Evolutionary conservation across 2,113 vertebrate species (phyloP), one percentile per base, ranked within the genome.

Genomic region (Ictalurus punctatus): DNA sequence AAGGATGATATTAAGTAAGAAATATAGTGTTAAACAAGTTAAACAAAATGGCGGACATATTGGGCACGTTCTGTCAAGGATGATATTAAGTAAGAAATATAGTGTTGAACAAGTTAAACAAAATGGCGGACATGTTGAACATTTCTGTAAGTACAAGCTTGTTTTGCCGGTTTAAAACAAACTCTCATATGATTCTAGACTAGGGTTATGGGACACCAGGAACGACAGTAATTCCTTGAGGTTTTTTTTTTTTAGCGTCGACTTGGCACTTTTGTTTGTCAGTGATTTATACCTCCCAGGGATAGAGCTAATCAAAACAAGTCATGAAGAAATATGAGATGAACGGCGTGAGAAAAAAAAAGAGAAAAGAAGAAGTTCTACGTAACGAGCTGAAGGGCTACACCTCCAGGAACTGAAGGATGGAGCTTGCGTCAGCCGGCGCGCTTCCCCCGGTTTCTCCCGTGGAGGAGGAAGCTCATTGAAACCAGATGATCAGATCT

Each of bases 351-450:
- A 4, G 4, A 40, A 2, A 44, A 44, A 6, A 48, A 48, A 48
- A 48, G 9, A 52, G 48, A 52, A 52, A 52, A 52, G 2, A 16
- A 48, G 40, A 16, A 23, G 34, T 59, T 59, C 52, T 21, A 56
- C 27, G 79, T 59, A 34, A 34, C 17, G 54, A 58, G 81, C 81
- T 23, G 81, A 27, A 40, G 5, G 81, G 58, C 13, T 25, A 6
- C 81, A 27, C 81, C 58, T 83, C 58, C 81, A 83, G 81, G 81
- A 83, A 83, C 58, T 63, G 13, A 21, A 3, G 34, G 9, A 44
- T 63, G 81, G 89, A 76, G 90, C 94, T 95, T 94, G 92, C 94
- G 86, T 94, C 94, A 94, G 89, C 91, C 92, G 30, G 84, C 9
- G 27, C 52, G 3, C 7, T 17, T 14, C 76, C 2, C 1, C 44